A percentile compares a stretch with the other conserved stretches of the same genome.
Conservation (phyloP, 2,888 invertebrate genomes). For the Eupeodes luniger region DNA sequence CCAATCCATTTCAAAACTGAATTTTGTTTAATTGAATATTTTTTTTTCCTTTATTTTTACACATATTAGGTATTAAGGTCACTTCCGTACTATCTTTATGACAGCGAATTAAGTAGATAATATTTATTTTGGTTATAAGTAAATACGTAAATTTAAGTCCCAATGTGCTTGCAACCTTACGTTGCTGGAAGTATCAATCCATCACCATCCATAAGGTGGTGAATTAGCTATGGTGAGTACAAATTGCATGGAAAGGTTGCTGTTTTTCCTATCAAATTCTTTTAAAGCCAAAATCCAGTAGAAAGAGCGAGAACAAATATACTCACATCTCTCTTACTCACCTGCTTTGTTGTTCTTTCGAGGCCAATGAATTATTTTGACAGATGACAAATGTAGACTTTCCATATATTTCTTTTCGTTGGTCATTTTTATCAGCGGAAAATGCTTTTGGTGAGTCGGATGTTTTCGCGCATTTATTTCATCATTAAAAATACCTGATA, state of each 20-base stretch:
- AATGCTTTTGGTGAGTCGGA: slow-evolving; percentile 77
- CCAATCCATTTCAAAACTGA: too few relatives aligned
- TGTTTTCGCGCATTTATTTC: slow-evolving; percentile 77
- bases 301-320: not conserved
- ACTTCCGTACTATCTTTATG: too few relatives aligned
- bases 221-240: not conserved
- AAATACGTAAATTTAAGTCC: too few relatives aligned
- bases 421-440: slow-evolving; percentile 69
- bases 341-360: slow-evolving; percentile 37
- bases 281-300: too few relatives aligned
- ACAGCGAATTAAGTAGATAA: too few relatives aligned
- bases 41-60: too few relatives aligned
- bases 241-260: not conserved
- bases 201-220: not conserved
- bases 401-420: slow-evolving; percentile 58
- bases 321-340: slow-evolving; percentile 8
- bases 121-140: too few relatives aligned
- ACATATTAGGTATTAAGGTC: too few relatives aligned
- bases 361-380: slow-evolving; percentile 53
- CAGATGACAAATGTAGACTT: slow-evolving; percentile 44
- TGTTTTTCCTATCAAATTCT: not conserved
- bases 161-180: too few relatives aligned
- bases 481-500: slow-evolving; percentile 76
- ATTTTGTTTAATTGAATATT: too few relatives aligned
- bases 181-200: not conserved